phyloP scores from a whole-genome alignment of 2,113 vertebrate genomes.

The Callopanchax toddi region DNA sequence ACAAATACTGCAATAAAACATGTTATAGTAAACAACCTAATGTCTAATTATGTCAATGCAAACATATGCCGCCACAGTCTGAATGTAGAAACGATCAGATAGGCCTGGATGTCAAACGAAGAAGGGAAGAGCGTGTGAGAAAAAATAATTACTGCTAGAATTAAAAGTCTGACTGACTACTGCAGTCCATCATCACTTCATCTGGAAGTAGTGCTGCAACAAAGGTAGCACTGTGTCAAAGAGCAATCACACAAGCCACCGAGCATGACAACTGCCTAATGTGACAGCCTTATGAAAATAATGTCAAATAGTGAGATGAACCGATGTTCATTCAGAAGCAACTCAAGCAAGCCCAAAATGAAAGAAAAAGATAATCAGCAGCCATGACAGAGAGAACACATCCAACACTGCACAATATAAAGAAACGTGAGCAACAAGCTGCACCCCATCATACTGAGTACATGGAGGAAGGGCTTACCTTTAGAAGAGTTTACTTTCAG shows the following conservation, averaged over 20 bases:
- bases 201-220: conserved; percentile 6
- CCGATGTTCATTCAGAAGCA: conserved; percentile 28
- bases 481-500: conserved; percentile 6
- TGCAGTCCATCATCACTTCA: conserved; percentile 31
- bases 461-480: conserved; percentile 1
- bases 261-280: conserved; percentile 30
- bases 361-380: conserved; percentile 5
- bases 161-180: conserved; percentile 24
- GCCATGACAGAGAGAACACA: conserved; percentile 1
- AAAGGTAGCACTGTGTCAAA: conserved; percentile 40
- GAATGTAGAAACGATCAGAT: background rate
- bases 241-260: conserved; percentile 39
- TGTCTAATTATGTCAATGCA: background rate
- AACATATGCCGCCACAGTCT: background rate
- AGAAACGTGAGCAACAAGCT: conserved; percentile 15
- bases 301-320: conserved; percentile 25
- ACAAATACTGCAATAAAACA: background rate
- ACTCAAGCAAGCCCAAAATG: conserved; percentile 17
- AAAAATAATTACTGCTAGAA: conserved; percentile 20
- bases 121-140: conserved; percentile 1
- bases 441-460: background rate
- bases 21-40: background rate
- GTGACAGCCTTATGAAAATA: conserved; percentile 39
- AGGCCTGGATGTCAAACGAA: conserved; percentile 1
- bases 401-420: conserved; percentile 1